Base-by-base conservation (phyloP, 1,140 invertebrate genomes). In the Bombus terrestris region DNA sequence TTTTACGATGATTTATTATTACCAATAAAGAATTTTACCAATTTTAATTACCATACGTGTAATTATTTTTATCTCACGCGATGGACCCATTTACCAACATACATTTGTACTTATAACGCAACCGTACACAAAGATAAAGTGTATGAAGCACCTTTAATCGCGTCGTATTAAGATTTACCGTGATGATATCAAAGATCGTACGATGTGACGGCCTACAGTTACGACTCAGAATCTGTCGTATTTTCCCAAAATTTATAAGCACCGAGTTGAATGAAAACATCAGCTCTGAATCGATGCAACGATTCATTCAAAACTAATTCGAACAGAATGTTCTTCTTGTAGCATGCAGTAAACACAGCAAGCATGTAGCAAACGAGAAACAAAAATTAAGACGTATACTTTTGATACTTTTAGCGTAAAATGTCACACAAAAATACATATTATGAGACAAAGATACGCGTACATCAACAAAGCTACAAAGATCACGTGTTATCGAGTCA, bases 401-500 rank as follows among this genome's bases (percentile, higher is more conserved):
- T 25, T 59, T 37, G 5, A 35, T 35, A n/a, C 0, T 8, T 28
- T n/a, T 22, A 15, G 62, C 62, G 25, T 2, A 32, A 12, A 39
- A 25, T 12, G 15, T 41, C 12, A 77, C 25, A 13, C 8, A 12
- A 35, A 32, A 35, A 47, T 53, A 35, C 18, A 35, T 53, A 53
- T 18, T 13, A 43, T 12, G 47, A 72, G 9, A 37, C 9, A 39
- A 39, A 59, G 43, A 25, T 37, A 41, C 43, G 35, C 15, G 13
- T 43, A 18, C 35, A 35, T 2, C 41, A 32, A 35, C 22, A 32
- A 64, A 39, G 41, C 35, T 37, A 22, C 18, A 2, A 25, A 22
- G 76, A 77, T 89, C 87, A 89, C 87, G 74, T 79, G 88, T 88
- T 81, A 64, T 39, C 73, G 71, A 57, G 47, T 35, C 35, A 47